Percentiles rank a stretch among this genome's conserved stretches.
Conservation (phyloP, 2,888 invertebrate species). For the Lycia hirtaria region DNA sequence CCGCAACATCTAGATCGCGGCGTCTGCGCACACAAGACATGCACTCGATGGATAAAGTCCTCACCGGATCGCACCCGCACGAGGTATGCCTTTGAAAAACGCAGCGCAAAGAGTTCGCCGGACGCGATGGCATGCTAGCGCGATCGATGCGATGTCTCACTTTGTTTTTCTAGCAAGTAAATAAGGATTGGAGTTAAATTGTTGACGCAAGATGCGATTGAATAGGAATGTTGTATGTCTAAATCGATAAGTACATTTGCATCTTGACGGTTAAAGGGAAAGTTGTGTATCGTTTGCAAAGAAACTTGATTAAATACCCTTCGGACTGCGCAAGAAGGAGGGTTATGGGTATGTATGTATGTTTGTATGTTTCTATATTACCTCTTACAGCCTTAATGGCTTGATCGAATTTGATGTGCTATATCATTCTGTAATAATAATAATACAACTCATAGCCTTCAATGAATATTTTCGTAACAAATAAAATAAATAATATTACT, state of each 20-base stretch:
- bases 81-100: slow-evolving; percentile 78
- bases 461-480: too few species aligned
- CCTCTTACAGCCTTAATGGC: too few species aligned
- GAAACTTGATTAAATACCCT: too few species aligned
- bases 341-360: too few species aligned
- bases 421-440: too few species aligned
- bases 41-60: slow-evolving; percentile 79
- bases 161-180: slow-evolving; percentile 44
- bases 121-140: slow-evolving; percentile 79
- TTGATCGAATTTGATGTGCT: too few species aligned
- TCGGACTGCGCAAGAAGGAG: too few species aligned
- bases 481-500: too few species aligned
- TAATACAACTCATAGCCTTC: too few species aligned
- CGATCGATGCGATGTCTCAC: slow-evolving; percentile 47
- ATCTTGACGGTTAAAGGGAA: neutral
- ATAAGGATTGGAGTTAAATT: slow-evolving; percentile 41
- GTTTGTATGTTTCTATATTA: too few species aligned
- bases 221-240: slow-evolving; percentile 21
- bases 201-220: slow-evolving; percentile 31
- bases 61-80: slow-evolving; percentile 66
- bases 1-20: slow-evolving; percentile 81
- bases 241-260: slow-evolving; percentile 8
- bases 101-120: slow-evolving; percentile 57
- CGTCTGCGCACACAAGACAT: slow-evolving; percentile 73
- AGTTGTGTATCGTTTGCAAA: neutral